Percentiles rank a stretch among this genome's conserved stretches.
Evolutionary conservation across 2,113 vertebrate species (phyloP).

Genomic region (Rhinopomastus cyanomelas): DNA sequence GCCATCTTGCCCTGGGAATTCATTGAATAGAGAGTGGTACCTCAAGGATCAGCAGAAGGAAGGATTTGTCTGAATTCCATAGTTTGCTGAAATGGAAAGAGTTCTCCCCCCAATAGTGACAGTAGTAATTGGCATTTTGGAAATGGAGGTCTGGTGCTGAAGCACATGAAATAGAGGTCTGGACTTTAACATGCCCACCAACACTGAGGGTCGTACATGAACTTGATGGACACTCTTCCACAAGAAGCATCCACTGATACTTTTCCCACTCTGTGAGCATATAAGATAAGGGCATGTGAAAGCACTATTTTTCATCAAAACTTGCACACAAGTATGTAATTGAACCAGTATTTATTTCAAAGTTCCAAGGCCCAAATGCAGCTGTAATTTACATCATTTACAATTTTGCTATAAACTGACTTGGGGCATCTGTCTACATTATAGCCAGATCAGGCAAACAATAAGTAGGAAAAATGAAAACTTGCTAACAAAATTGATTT

Average conservation of each 20-base stretch:
- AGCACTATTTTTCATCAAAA: conserved; percentile 16
- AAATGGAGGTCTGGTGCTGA: too few species aligned
- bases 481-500: conserved; percentile 28
- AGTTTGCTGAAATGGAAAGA: too few species aligned
- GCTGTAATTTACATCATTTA: conserved; percentile 56
- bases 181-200: too few species aligned
- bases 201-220: too few species aligned
- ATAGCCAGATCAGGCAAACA: neutral
- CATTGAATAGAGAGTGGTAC: too few species aligned
- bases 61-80: too few species aligned
- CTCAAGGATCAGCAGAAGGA: too few species aligned
- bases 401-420: conserved; percentile 21
- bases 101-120: too few species aligned
- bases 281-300: neutral
- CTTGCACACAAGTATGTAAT: neutral
- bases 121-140: too few species aligned
- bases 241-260: neutral
- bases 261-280: neutral
- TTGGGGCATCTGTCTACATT: conserved; percentile 34
- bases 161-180: too few species aligned
- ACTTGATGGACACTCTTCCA: too few species aligned
- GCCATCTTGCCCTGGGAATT: too few species aligned
- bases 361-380: conserved; percentile 1
- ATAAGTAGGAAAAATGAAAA: conserved; percentile 58
- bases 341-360: neutral